Percentiles rank a stretch among this genome's conserved stretches.
These are phyloP conservation scores for Tanypteryx hageni DNA, from an alignment of 2,888 invertebrate species.

Conservation along the genomic window DNA sequence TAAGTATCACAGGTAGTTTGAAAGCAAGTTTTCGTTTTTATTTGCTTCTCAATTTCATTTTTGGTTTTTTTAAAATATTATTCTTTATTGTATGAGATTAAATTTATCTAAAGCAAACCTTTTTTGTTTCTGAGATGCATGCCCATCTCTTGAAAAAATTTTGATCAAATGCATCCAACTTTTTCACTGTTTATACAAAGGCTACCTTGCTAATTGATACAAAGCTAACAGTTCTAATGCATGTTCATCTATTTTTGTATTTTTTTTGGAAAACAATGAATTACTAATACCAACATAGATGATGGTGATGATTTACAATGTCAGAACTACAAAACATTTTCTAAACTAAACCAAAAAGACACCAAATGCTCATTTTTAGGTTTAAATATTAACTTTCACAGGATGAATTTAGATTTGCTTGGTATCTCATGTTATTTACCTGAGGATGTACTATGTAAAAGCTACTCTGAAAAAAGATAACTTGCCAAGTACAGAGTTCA, in stretches of 20 bases:
- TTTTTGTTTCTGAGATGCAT: slow-evolving; percentile 42
- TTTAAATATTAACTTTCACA: slow-evolving; percentile 42
- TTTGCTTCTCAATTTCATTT: slow-evolving; percentile 49
- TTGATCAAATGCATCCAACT: slow-evolving; percentile 40
- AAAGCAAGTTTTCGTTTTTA: slow-evolving; percentile 43
- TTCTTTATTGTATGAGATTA: slow-evolving; percentile 42
- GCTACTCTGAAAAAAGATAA: slow-evolving; percentile 41
- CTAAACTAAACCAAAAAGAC: slow-evolving; percentile 31
- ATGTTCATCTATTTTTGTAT: slow-evolving; percentile 29
- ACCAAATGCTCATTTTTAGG: neutral
- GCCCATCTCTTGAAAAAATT: slow-evolving; percentile 35
- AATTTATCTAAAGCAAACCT: neutral
- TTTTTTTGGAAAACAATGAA: slow-evolving; percentile 10
- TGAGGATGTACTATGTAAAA: slow-evolving; percentile 43
- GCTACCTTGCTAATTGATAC: slow-evolving; percentile 15
- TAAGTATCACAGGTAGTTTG: slow-evolving; percentile 60
- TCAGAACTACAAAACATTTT: neutral
- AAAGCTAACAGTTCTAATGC: slow-evolving; percentile 29
- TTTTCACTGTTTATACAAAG: neutral
- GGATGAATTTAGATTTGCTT: slow-evolving; percentile 22
- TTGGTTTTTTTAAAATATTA: neutral
- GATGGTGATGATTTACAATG: neutral
- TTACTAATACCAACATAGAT: slow-evolving; percentile 16
- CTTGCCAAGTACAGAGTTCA: slow-evolving; percentile 50
- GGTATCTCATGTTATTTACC: slow-evolving; percentile 22